These are phyloP conservation scores for Heliothis subflexa DNA, from an alignment of 1,140 invertebrate species.

Conservation along the genomic window DNA sequence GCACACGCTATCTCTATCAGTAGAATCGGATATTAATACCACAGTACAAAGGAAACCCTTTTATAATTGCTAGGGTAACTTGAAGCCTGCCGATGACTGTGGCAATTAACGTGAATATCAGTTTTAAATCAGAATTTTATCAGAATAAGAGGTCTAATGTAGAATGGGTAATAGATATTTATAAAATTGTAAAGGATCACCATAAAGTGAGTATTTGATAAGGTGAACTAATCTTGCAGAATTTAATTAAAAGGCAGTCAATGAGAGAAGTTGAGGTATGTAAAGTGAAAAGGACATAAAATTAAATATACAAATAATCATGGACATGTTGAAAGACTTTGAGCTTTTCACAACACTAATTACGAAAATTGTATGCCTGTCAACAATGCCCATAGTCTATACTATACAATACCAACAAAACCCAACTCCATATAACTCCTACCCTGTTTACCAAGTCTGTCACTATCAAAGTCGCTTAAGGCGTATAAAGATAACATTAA, in stretches of 20 bases:
- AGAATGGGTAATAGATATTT: no score
- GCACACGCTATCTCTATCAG: background rate
- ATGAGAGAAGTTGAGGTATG: no score
- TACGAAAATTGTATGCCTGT: no score
- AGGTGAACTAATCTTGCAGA: no score
- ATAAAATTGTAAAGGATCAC: no score
- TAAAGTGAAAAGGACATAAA: no score
- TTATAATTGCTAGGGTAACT: slow-evolving; percentile 19
- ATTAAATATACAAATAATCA: no score
- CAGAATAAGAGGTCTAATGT: background rate
- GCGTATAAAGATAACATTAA: slow-evolving; percentile 41
- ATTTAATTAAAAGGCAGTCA: no score
- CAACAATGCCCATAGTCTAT: background rate
- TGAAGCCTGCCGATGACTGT: background rate
- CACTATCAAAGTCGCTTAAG: slow-evolving; percentile 44
- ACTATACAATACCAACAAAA: background rate
- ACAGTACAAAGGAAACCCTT: slow-evolving; percentile 4
- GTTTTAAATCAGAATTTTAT: slow-evolving; percentile 11
- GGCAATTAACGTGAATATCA: slow-evolving; percentile 19
- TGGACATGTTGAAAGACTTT: no score
- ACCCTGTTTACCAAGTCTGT: slow-evolving; percentile 29
- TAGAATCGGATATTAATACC: background rate
- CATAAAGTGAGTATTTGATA: no score
- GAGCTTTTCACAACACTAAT: no score
- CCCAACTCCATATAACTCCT: slow-evolving; percentile 1